Evolutionary conservation across 2,797 vertebrate genomes (phyloP).

Genomic region (Pristis pectinata): DNA sequence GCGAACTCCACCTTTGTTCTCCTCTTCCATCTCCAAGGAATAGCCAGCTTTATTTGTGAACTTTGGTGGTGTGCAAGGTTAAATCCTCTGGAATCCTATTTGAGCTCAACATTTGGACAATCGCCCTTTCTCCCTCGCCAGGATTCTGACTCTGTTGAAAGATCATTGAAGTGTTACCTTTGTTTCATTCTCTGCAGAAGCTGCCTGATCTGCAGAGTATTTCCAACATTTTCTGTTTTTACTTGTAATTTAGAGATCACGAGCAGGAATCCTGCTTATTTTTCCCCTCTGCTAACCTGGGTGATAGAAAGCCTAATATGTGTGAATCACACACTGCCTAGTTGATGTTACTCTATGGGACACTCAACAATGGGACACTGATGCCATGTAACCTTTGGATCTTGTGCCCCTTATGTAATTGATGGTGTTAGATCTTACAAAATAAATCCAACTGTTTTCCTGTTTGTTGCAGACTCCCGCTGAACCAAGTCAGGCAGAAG

Average conservation of each 20-base stretch:
- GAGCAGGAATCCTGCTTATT: neutral
- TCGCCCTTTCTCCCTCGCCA: too few relatives aligned
- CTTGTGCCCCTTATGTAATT: neutral
- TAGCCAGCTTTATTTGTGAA: too few relatives aligned
- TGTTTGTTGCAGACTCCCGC: constrained; percentile 65
- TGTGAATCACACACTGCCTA: neutral
- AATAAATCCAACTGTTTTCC: neutral
- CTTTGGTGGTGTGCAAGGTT: too few relatives aligned
- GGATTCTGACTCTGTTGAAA: too few relatives aligned
- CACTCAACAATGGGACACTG: too few relatives aligned
- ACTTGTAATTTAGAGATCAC: neutral
- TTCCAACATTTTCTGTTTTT: too few relatives aligned
- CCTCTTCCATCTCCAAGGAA: neutral
- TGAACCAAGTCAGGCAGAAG: constrained; percentile 92
- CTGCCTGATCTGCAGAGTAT: too few relatives aligned
- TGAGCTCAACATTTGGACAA: too few relatives aligned
- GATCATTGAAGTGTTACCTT: too few relatives aligned
- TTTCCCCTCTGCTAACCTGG: neutral
- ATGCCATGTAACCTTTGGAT: neutral
- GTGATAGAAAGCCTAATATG: neutral
- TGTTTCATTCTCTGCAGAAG: too few relatives aligned
- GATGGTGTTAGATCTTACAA: neutral
- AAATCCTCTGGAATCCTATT: too few relatives aligned
- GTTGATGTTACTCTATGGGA: neutral
- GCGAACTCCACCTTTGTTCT: neutral